These are phyloP conservation scores for Scaptomyza reducta DNA, from an alignment of 2,888 invertebrate genomes.

Conservation along the genomic window DNA sequence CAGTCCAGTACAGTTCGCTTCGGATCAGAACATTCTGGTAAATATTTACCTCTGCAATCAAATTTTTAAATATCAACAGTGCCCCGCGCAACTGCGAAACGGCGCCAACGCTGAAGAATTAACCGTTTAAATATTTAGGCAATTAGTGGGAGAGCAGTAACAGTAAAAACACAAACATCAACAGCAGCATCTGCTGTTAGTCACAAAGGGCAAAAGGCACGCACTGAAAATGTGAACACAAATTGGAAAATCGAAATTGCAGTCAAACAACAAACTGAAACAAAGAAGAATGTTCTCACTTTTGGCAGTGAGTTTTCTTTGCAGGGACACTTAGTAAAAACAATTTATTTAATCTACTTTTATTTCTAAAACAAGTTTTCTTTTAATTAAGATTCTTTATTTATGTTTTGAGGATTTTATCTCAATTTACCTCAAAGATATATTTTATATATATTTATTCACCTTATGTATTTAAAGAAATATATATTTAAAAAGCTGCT, in stretches of 20 bases:
- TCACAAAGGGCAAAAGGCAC: constrained; percentile 32
- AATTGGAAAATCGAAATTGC: constrained; percentile 23
- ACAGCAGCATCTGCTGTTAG: constrained; percentile 4
- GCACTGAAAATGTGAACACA: constrained; percentile 22
- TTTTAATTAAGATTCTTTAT: neutral
- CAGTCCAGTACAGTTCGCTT: constrained; percentile 2
- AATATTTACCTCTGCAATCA: constrained; percentile 74
- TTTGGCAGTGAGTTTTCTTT: neutral
- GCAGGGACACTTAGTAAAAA: neutral
- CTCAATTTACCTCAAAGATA: neutral
- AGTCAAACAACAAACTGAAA: constrained; percentile 9
- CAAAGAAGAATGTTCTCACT: neutral
- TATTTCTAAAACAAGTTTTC: neutral
- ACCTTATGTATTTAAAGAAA: neutral
- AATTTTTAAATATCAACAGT: constrained; percentile 70
- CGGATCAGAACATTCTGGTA: constrained; percentile 17
- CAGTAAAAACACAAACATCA: neutral
- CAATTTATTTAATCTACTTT: neutral
- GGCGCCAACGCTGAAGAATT: constrained; percentile 50
- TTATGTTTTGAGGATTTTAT: neutral
- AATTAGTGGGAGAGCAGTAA: constrained; percentile 55
- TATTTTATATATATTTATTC: neutral
- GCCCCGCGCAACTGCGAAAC: constrained; percentile 6
- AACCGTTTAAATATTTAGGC: constrained; percentile 76
- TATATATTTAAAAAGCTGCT: neutral